A percentile compares a stretch with the other conserved stretches of the same genome.
Evolutionary conservation across 2,797 vertebrate species (phyloP).

Genomic region (Acanthiza pusilla): DNA sequence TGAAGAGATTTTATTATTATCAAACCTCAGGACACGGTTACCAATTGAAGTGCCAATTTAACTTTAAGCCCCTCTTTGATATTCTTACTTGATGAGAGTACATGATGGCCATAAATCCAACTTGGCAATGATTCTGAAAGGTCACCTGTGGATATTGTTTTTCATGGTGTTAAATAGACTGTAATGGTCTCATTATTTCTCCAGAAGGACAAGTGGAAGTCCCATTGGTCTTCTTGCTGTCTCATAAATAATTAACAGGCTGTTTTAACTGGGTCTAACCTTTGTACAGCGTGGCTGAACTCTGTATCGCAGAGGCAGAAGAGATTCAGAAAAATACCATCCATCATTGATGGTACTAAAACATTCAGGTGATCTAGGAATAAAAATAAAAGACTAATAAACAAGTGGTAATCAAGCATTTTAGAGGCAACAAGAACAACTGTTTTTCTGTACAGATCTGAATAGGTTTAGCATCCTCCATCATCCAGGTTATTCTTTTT

Average conservation of each 20-base stretch:
- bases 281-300: conserved; percentile 51
- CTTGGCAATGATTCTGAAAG: conserved; percentile 57
- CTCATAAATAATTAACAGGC: conserved; percentile 69
- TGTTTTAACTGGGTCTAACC: conserved; percentile 65
- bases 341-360: conserved; percentile 30
- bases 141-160: conserved; percentile 68
- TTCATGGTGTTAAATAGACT: conserved; percentile 66
- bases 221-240: conserved; percentile 66
- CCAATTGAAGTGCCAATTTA: background rate
- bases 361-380: background rate
- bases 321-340: conserved; percentile 40
- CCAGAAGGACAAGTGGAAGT: conserved; percentile 55
- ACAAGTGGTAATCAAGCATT: background rate
- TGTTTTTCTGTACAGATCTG: background rate
- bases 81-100: conserved; percentile 25
- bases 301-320: background rate
- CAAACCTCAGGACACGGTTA: background rate
- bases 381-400: background rate
- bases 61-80: conserved; percentile 11
- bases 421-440: background rate
- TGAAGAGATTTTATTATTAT: background rate
- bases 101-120: conserved; percentile 45
- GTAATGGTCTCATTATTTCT: conserved; percentile 62
- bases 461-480: background rate
- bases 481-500: background rate